Conservation (phyloP, 2,113 vertebrate genomes). For the Onychostoma macrolepis region DNA sequence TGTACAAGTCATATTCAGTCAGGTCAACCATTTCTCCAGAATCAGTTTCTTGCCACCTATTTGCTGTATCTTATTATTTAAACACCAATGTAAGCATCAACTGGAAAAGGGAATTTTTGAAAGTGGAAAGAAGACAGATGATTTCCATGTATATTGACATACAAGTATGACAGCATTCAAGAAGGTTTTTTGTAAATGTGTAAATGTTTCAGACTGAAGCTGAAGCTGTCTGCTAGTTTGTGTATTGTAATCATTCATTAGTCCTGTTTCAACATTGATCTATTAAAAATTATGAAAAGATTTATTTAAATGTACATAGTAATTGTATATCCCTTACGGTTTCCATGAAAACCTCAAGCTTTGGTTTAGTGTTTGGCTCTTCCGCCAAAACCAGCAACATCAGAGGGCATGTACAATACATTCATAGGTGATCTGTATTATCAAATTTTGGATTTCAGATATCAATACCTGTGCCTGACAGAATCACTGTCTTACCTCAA, state of each 20-base stretch:
- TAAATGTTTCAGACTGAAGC: constrained; percentile 7
- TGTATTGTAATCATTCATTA: background rate
- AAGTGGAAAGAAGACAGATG: background rate
- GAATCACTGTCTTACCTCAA: background rate
- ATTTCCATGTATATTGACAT: no score
- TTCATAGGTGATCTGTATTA: background rate
- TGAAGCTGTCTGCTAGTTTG: background rate
- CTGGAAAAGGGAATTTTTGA: background rate
- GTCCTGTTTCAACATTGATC: background rate
- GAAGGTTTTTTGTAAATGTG: background rate
- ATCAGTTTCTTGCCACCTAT: background rate
- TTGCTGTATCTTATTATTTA: background rate
- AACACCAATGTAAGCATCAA: background rate
- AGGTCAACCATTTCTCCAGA: background rate
- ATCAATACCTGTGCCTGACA: background rate
- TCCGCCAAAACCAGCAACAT: background rate
- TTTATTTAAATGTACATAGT: background rate
- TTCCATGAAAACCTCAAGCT: background rate
- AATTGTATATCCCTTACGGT: background rate
- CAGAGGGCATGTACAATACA: background rate
- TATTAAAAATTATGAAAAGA: background rate
- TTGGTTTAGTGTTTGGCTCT: background rate
- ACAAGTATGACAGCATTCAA: background rate
- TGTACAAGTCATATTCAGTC: background rate
- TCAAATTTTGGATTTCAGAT: background rate